Base-by-base conservation (phyloP, 2,113 vertebrate species). In the Tupaia tana region DNA sequence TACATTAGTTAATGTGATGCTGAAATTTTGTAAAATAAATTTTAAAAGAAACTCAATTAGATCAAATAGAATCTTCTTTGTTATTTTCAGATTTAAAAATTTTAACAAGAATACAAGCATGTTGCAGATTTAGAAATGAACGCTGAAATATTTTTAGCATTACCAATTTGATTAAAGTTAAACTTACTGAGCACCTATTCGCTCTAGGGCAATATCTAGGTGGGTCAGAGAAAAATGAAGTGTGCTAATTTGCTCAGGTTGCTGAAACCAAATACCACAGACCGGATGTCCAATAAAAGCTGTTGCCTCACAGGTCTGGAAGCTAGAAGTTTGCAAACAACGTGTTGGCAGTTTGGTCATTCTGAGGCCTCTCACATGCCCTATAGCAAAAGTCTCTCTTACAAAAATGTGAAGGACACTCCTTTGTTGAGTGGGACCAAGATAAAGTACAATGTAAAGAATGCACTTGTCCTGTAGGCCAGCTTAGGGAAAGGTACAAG, bases 1-100 rank as follows among this genome's bases (percentile, higher is more conserved):
- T 84, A 69, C 6, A 69, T 83, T 27, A 54, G 0, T 67, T 82
- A 70, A 92, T 92, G 85, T 93, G 92, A 59, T 88, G 9, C 29
- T 89, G 14, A 2, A 7, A 82, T 90, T 88, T 93, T 58, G 0
- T 24, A 31, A 97, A 95, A 93, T 84, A 96, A 94, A 70, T 20
- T 90, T 77, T 56, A 25, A 64, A 93, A 84, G 16, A 95, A 86
- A 93, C 7, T 6, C 20, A 79, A n/a, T 59, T 82, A 61, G 1
- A 20, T 64, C 18, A 87, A 7, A 18, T 59, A 67, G 25, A 52
- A 6, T 64, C 9, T 59, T 92, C 74, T 78, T 1, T 2, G 3
- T 43, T 59, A 91, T 89, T 90, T 70, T 52, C 88, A n/a, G 34
- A 69, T 64, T 90, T 14, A 77, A 87, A 92, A 52, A n/a, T 54